Percentiles rank a stretch among this genome's conserved stretches.
phyloP scores from a whole-genome alignment of 2,797 vertebrate genomes.

The Pipistrellus pygmaeus region DNA sequence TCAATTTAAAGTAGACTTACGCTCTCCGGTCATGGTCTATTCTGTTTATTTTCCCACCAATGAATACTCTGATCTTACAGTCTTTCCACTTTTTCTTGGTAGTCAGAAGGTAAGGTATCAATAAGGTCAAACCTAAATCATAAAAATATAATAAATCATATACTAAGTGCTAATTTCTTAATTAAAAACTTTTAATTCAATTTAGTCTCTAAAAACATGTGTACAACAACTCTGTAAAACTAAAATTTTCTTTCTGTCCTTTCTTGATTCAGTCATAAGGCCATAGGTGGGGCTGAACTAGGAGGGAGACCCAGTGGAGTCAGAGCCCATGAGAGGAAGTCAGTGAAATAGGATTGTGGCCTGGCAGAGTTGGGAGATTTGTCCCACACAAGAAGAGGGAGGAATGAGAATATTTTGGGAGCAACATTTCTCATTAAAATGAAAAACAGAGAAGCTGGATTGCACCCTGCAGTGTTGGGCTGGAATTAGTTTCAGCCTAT shows the following conservation, averaged over 20 bases:
- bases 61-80: constrained; percentile 98
- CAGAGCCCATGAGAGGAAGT: neutral
- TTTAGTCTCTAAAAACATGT: neutral
- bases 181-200: constrained; percentile 20
- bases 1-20: constrained; percentile 89
- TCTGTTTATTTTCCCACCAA: constrained; percentile 98
- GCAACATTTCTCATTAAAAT: neutral
- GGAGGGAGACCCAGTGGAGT: neutral
- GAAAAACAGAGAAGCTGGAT: neutral
- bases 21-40: constrained; percentile 98
- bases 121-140: constrained; percentile 93
- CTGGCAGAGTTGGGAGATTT: neutral
- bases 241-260: neutral
- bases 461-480: neutral
- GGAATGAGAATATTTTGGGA: neutral
- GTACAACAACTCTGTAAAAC: neutral
- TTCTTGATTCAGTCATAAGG: constrained; percentile 6
- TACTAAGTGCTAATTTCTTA: neutral
- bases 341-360: neutral
- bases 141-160: constrained; percentile 72
- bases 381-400: neutral
- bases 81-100: constrained; percentile 98
- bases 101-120: constrained; percentile 97
- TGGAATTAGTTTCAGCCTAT: neutral
- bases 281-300: neutral